Evolutionary conservation across 2,888 invertebrate species (phyloP).

Genomic region (Hyposoter didymator): DNA sequence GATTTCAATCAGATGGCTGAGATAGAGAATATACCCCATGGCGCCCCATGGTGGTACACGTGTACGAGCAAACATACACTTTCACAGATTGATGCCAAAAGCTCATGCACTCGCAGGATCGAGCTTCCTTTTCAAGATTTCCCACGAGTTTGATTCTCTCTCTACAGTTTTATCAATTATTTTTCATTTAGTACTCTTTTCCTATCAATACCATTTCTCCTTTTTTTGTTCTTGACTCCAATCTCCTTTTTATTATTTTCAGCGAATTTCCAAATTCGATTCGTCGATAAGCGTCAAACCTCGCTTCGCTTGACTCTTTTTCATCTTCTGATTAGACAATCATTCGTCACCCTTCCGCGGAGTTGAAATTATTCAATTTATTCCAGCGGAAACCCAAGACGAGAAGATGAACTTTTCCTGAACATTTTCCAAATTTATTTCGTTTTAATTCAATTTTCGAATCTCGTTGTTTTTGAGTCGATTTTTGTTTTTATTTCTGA

Average conservation of each 20-base stretch:
- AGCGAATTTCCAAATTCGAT: neutral
- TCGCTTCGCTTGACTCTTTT: neutral
- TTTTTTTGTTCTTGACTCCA: neutral
- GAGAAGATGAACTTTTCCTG: neutral
- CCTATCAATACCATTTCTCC: neutral
- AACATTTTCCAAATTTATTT: neutral
- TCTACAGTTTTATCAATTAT: neutral
- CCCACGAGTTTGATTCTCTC: constrained; percentile 22
- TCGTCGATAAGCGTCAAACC: neutral
- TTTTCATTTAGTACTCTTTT: neutral
- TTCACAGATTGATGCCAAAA: constrained; percentile 1
- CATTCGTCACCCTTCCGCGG: neutral
- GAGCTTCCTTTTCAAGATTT: constrained; percentile 47
- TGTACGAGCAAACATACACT: neutral
- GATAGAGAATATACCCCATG: constrained; percentile 38
- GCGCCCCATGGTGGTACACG: neutral
- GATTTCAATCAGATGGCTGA: constrained; percentile 63
- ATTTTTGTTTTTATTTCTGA: neutral
- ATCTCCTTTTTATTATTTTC: neutral
- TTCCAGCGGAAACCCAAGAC: neutral
- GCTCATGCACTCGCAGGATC: neutral
- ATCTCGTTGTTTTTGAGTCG: no score
- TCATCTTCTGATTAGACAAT: neutral
- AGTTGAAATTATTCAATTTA: neutral
- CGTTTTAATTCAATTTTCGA: neutral